These are phyloP conservation scores for Branchipolynoe longqiensis DNA, from an alignment of 2,888 invertebrate genomes.

Conservation along the genomic window DNA sequence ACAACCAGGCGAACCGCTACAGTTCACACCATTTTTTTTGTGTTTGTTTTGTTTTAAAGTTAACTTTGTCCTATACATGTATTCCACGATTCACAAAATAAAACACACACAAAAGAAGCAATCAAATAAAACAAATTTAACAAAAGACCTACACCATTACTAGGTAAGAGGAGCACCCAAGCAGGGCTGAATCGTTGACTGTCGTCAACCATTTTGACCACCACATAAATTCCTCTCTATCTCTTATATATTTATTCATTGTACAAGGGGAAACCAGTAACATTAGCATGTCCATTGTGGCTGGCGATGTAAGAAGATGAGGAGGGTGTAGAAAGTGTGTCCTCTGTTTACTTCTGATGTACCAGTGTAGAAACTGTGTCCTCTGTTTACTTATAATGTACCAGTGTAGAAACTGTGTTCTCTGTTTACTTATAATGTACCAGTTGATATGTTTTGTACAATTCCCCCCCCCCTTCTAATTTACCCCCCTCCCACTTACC, in stretches of 20 bases:
- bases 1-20: constrained; percentile 29
- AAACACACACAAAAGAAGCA: no score
- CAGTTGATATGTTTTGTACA: constrained; percentile 43
- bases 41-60: background rate
- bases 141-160: background rate
- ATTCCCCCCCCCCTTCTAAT: constrained; percentile 23
- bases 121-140: no score
- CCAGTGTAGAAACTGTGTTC: constrained; percentile 28
- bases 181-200: constrained; percentile 2
- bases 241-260: no score
- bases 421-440: background rate
- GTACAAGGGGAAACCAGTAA: no score
- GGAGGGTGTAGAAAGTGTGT: no score
- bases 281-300: no score
- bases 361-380: background rate
- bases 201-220: constrained; percentile 26
- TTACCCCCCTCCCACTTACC: background rate
- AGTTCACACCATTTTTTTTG: constrained; percentile 5
- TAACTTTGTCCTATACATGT: constrained; percentile 13
- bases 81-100: background rate
- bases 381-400: background rate
- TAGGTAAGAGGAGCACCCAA: background rate
- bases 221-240: no score
- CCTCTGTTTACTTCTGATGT: background rate
- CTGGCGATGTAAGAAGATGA: no score